Base-by-base conservation (phyloP, 2,888 invertebrate species). In the Hypselothyrea guttata region DNA sequence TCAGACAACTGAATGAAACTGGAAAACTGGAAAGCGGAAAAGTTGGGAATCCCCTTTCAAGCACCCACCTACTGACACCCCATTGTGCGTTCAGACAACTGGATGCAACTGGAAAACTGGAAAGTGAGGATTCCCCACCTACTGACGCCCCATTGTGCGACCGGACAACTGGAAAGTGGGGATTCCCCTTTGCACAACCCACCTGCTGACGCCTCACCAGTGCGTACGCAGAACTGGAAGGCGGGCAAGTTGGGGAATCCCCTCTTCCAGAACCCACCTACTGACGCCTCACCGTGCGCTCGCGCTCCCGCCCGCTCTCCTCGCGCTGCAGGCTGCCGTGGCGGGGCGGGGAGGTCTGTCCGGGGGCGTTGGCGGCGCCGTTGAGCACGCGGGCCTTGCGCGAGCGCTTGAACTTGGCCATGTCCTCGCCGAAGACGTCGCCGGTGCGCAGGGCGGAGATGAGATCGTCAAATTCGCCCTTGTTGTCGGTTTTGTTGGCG, bases 401-500 rank as follows among this genome's bases (percentile, higher is more conserved):
- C 40, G 94, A 95, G 52, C 95, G 91, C 81, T 95, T 95, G 86
- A 97, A 96, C 90, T 98, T 98, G 51, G 97, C 97, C 84, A 98
- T 96, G 88, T 98, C 98, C 87, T 98, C 98, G 0, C 97, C 97
- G 86, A 98, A 98, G 0, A 98, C 97, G 86, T 98, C 97, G 0
- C 98, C 98, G 0, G 98, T 98, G 59, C 98, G 91, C 47, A 98
- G 90, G 0, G 98, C 98, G 0, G 98, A 98, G 87, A 98, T 98
- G 75, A 98, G 92, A 90, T 98, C 98, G 87, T 98, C 98, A 90
- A 98, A 98, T 90, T 98, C 98, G 7, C 98, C 97, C 86, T 96
- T 94, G 49, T 88, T 89, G 51, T 87, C 83, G 22, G 83, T 73
- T 75, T 93, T 93, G 59, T 92, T 92, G 44, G 94, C 75, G 12